Evolutionary conservation across 2,888 invertebrate genomes (phyloP).

Genomic region (Aethes cnicana): DNA sequence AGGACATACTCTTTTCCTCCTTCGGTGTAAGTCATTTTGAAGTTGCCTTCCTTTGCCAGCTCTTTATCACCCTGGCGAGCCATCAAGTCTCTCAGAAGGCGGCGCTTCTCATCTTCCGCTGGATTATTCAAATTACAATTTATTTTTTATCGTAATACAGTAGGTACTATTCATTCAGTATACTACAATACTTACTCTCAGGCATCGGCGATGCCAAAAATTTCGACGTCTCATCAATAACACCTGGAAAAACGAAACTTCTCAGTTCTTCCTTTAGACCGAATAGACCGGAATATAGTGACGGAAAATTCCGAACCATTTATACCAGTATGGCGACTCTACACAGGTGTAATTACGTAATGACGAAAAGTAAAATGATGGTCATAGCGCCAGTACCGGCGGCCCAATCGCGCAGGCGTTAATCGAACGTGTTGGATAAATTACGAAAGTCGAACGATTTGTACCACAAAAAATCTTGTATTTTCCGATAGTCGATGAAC

Average conservation of each 20-base stretch:
- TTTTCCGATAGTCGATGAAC: too few relatives aligned
- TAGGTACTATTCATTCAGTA: neutral
- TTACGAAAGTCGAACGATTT: too few relatives aligned
- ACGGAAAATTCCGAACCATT: too few relatives aligned
- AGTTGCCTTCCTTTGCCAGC: conserved; percentile 48
- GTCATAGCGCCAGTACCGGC: too few relatives aligned
- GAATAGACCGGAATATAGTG: too few relatives aligned
- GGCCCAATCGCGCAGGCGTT: too few relatives aligned
- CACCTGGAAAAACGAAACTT: conserved; percentile 46
- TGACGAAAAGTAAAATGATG: too few relatives aligned
- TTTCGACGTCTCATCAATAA: conserved; percentile 59
- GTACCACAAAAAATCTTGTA: too few relatives aligned
- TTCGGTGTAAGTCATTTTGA: conserved; percentile 55
- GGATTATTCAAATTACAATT: neutral
- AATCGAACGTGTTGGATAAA: too few relatives aligned
- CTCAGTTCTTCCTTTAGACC: too few relatives aligned
- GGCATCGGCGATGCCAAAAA: conserved; percentile 56
- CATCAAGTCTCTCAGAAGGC: conserved; percentile 57
- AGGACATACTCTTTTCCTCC: conserved; percentile 56
- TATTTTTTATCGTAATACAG: neutral
- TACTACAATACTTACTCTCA: conserved; percentile 48
- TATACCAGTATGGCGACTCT: too few relatives aligned
- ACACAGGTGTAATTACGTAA: too few relatives aligned
- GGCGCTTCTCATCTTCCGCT: conserved; percentile 48
- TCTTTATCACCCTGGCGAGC: conserved; percentile 47